A percentile compares a stretch with the other conserved stretches of the same genome.
Evolutionary conservation across 2,797 vertebrate species (phyloP).

Genomic region (Pseudochirops cupreus): DNA sequence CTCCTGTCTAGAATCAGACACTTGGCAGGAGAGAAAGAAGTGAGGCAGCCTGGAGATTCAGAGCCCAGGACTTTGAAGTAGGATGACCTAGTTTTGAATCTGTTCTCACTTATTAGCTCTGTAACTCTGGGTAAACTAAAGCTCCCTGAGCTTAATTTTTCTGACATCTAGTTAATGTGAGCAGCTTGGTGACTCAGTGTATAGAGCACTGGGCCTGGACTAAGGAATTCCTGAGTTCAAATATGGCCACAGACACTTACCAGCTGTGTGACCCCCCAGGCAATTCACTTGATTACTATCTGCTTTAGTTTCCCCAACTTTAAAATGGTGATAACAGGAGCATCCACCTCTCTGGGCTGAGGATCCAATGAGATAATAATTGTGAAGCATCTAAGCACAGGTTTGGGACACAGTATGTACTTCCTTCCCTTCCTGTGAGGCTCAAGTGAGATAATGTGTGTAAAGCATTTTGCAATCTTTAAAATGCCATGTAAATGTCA

Average conservation of each 20-base stretch:
- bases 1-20: not conserved
- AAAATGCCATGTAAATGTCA: not conserved
- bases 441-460: not conserved
- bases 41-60: not conserved
- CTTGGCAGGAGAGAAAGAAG: not conserved
- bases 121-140: not conserved
- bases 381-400: not conserved
- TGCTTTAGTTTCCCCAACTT: not conserved
- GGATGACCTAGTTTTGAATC: not conserved
- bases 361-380: not conserved
- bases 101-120: not conserved
- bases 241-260: not conserved
- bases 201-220: not conserved
- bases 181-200: not conserved
- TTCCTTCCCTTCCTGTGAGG: not conserved
- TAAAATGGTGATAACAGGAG: not conserved
- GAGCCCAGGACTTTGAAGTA: not conserved
- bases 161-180: not conserved
- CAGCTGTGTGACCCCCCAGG: not conserved
- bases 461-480: not conserved
- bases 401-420: not conserved
- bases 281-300: not conserved
- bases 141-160: not conserved
- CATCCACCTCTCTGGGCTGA: not conserved
- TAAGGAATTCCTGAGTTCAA: not conserved